Evolutionary conservation across 2,113 vertebrate species (phyloP), one percentile per base, ranked within the genome.

Genomic region (Polyodon spathula): DNA sequence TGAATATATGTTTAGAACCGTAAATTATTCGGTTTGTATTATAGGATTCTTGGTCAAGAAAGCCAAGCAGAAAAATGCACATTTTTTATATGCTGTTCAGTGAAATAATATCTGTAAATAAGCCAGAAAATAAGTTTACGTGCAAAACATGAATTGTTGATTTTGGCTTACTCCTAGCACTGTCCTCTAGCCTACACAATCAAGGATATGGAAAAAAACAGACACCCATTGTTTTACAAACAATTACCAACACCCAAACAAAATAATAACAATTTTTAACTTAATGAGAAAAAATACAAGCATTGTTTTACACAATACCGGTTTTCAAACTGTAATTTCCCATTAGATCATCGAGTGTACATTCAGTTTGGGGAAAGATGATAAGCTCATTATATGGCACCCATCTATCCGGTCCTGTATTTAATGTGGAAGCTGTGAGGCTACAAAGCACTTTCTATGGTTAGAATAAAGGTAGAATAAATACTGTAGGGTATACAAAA

Each of bases 201-300:
- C 44, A 46, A 10, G 8, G 37, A 12, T 48, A 48, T 37, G 43
- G 37, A 14, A 59, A 57, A 57, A 46, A 64, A 71, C 64, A 76
- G 73, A 76, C 64, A 71, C 40, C 59, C 68, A 74, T 73, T 84
- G 79, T 85, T 84, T 84, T 66, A 76, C 68, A 66, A 76, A 71
- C 80, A 81, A 68, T 71, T 73, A 68, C 59, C 54, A 56, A 62
- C 44, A 10, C 14, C 44, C 44, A 27, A 63, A 57, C 64, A 65
- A 51, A 68, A 62, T 65, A 67, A 64, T 40, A 61, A 55, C 67
- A 65, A 66, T 2, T 63, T 60, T 67, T 63, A 58, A 68, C 52
- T 63, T 60, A 54, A 64, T 27, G 43, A 64, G 54, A 68, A 41
- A 58, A 66, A 48, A 62, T 62, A 7, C 60, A 70, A 68, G 73